Conservation (phyloP, 1,140 invertebrate genomes). For the Plectus sambesii region DNA sequence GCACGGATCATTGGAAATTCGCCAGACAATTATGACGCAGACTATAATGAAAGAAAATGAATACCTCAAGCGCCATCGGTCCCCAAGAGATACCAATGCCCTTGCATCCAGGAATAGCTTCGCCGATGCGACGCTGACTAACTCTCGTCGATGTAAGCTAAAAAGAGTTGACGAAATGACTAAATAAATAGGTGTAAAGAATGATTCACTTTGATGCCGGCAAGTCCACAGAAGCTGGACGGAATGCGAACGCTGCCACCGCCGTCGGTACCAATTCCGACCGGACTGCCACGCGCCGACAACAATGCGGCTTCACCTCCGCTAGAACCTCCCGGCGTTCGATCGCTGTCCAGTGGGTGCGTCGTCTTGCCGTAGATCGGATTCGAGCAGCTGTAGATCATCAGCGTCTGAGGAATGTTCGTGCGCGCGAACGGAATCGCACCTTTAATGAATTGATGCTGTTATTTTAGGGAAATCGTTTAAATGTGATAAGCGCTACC, state of each 20-base stretch:
- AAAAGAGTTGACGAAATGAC: no score
- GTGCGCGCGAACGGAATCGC: conserved; percentile 47
- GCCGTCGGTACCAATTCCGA: conserved; percentile 50
- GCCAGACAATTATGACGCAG: no score
- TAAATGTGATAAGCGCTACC: conserved; percentile 14
- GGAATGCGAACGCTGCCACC: conserved; percentile 51
- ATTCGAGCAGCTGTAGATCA: conserved; percentile 47
- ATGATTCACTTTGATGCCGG: conserved; percentile 24
- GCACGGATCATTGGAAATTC: no score
- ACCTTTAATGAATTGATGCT: conserved; percentile 28
- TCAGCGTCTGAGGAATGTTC: conserved; percentile 44
- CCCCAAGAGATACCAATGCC: no score
- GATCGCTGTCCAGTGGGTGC: conserved; percentile 44
- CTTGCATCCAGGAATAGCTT: no score
- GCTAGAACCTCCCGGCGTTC: conserved; percentile 48
- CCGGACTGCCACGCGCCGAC: conserved; percentile 30
- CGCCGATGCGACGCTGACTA: no score
- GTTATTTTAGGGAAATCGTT: conserved; percentile 8
- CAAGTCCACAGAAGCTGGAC: conserved; percentile 35
- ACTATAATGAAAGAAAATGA: no score
- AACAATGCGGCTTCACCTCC: conserved; percentile 43
- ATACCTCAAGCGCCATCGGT: no score
- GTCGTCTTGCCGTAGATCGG: conserved; percentile 49
- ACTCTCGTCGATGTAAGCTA: no score
- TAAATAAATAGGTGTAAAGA: no score